Conservation (phyloP, 2,113 vertebrate genomes). For the Illadopsis cleaveri region DNA sequence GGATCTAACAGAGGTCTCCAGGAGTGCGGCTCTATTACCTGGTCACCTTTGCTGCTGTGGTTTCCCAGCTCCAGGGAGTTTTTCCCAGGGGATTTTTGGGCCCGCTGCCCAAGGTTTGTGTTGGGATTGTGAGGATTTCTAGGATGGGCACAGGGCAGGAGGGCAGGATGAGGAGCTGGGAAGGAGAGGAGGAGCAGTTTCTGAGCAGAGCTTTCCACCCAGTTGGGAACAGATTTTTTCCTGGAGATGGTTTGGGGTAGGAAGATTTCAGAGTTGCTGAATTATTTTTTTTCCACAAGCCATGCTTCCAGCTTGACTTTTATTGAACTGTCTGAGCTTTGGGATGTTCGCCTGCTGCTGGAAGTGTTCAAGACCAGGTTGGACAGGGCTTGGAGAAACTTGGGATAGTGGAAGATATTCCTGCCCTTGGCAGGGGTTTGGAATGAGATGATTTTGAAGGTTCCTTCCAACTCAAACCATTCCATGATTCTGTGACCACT, state of each 20-base stretch:
- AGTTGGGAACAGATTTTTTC: neutral
- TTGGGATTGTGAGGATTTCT: neutral
- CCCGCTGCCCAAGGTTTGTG: neutral
- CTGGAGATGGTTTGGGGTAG: neutral
- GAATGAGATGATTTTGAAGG: neutral
- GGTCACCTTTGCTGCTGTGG: neutral
- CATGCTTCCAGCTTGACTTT: neutral
- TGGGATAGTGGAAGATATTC: neutral
- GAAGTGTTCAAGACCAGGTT: neutral
- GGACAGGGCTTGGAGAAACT: neutral
- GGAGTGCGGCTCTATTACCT: neutral
- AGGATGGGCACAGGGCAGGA: neutral
- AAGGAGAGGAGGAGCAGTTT: neutral
- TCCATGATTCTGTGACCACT: neutral
- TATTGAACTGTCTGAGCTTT: neutral
- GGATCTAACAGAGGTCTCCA: neutral
- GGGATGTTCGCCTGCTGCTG: rapidly evolving
- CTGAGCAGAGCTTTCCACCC: neutral
- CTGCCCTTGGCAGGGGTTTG: neutral
- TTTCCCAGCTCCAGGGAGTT: neutral
- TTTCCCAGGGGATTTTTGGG: neutral
- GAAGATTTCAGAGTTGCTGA: neutral
- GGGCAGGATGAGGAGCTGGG: neutral
- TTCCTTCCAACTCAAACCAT: neutral
- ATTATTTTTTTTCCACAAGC: neutral